These are phyloP conservation scores for Muricea muricata DNA, from an alignment of 92 coral and sea anemone genomes.

Conservation along the genomic window DNA sequence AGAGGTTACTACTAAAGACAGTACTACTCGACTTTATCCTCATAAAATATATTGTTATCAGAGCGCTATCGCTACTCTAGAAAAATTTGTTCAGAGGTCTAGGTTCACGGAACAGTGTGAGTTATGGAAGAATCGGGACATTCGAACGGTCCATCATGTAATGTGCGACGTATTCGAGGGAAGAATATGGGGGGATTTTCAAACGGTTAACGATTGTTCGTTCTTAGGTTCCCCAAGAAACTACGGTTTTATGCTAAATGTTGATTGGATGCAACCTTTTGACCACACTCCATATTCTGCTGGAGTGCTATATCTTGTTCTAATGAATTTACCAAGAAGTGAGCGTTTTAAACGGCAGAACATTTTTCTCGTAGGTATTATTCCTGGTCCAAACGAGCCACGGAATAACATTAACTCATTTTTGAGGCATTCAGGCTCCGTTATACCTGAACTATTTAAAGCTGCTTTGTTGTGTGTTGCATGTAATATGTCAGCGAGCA, in stretches of 20 bases:
- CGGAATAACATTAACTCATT: conserved; percentile 15
- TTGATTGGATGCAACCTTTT: conserved; percentile 63
- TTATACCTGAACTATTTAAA: neutral
- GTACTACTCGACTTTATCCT: neutral
- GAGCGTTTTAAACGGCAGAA: conserved; percentile 60
- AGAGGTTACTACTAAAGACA: neutral
- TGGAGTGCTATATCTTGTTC: conserved; percentile 62
- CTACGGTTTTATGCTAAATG: conserved; percentile 57
- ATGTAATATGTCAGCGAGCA: neutral
- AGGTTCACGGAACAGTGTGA: conserved; percentile 68
- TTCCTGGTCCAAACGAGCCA: conserved; percentile 67
- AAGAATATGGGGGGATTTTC: neutral
- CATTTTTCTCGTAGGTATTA: conserved; percentile 58
- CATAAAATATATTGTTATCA: neutral
- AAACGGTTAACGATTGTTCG: neutral
- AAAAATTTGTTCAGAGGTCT: conserved; percentile 42
- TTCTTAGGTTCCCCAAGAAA: conserved; percentile 38
- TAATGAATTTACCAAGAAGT: conserved; percentile 67
- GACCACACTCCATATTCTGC: conserved; percentile 52
- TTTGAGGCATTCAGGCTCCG: conserved; percentile 18
- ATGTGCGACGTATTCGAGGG: neutral
- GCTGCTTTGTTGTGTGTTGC: neutral
- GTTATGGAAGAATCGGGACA: conserved; percentile 34
- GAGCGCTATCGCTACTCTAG: neutral
- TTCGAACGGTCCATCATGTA: neutral